Base-by-base conservation (phyloP, 2,797 vertebrate species). In the Staurois parvus region DNA sequence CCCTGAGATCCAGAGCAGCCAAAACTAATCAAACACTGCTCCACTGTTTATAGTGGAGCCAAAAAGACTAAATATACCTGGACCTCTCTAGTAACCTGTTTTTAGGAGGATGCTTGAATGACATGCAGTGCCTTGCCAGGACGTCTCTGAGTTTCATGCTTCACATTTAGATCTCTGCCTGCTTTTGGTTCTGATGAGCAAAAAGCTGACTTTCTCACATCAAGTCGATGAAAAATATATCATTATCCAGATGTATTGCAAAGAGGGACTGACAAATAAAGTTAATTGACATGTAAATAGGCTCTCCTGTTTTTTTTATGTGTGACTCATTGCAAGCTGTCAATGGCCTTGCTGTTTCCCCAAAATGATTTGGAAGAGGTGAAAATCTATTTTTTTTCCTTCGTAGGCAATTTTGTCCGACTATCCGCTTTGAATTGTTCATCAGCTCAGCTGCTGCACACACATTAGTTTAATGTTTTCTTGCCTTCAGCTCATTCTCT, bases 391-490 rank as follows among this genome's bases (percentile, higher is more conserved):
- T 6, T 21, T 42, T 24, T 78, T 52, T 52, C 48, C 2, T 69
- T 77, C 34, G 12, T 62, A 64, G 69, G 70, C 79, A 79, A 79
- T 85, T 79, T 85, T 74, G 59, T 68, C 68, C 73, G 72, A 68
- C 81, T 68, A 83, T 83, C 52, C 28, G n/a, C 73, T 76, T 69
- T 77, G 74, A 84, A 73, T 85, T 85, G 68, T 79, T 85, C 76
- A 79, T 85, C 69, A 68, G 84, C 69, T 79, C 69, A 74, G 76
- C 56, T 79, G 84, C 76, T 45, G 84, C n/a, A 72, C 76, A 29
- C 28, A 37, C 76, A 85, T 85, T 85, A 72, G 56, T 79, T 79
- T 85, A 79, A 85, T 74, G 68, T 67, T 79, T 52, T 37, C 59
- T 52, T 67, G 70, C 69, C 83, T 84, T 69, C 59, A 72, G 83